Percentiles rank a stretch among this genome's conserved stretches.
phyloP scores from a whole-genome alignment of 2,888 invertebrate species.

The Rhagophthalmus giganteus region DNA sequence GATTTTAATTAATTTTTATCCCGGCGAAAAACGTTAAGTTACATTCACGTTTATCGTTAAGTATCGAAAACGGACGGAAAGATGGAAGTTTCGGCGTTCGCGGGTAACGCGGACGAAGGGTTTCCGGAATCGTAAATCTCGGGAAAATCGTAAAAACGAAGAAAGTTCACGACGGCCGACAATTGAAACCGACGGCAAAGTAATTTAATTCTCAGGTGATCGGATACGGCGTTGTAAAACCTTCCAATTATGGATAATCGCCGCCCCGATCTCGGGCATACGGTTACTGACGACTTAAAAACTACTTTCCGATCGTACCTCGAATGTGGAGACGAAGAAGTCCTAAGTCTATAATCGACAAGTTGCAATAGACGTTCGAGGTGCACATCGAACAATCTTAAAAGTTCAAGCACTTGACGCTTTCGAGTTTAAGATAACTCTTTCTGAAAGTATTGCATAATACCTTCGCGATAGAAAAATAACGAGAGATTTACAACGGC shows the following conservation, averaged over 20 bases:
- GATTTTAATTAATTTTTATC: no score
- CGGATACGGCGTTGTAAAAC: slow-evolving; percentile 12
- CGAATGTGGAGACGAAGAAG: neutral
- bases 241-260: slow-evolving; percentile 9
- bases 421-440: no score
- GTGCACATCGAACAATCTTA: no score
- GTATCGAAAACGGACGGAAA: no score
- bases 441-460: slow-evolving; percentile 1
- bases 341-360: no score
- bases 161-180: slow-evolving; percentile 10
- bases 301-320: slow-evolving; percentile 14
- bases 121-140: slow-evolving; percentile 15
- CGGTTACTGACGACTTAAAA: slow-evolving; percentile 20
- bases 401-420: no score
- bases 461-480: neutral
- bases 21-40: no score
- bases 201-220: slow-evolving; percentile 27
- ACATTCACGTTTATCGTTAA: no score
- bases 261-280: no score
- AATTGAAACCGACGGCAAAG: slow-evolving; percentile 20
- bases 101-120: neutral
- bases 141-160: slow-evolving; percentile 14
- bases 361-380: no score
- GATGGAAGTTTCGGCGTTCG: neutral
- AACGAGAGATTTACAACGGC: neutral